A percentile compares a stretch with the other conserved stretches of the same genome.
Conservation (phyloP, 2,797 vertebrate genomes). For the Poeciliopsis turneri region DNA sequence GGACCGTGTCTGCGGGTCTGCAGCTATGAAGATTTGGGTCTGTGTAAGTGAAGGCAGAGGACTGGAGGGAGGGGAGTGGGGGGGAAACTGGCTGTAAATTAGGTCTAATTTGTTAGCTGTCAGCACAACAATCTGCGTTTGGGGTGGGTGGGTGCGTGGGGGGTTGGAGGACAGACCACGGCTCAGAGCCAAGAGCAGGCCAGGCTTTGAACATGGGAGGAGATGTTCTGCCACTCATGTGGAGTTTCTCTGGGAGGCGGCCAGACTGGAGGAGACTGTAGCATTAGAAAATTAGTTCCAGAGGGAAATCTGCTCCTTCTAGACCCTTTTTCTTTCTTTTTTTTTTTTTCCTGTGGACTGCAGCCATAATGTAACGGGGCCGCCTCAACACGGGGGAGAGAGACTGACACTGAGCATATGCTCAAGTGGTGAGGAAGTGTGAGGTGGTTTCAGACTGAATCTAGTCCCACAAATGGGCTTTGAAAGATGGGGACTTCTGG, state of each 20-base stretch:
- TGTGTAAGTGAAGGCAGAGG: slow-evolving; percentile 73
- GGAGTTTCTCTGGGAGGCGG: slow-evolving; percentile 72
- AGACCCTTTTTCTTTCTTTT: slow-evolving; percentile 21
- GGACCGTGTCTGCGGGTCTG: slow-evolving; percentile 75
- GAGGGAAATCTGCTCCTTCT: slow-evolving; percentile 75
- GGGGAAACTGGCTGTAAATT: slow-evolving; percentile 83
- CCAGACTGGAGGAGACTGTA: slow-evolving; percentile 72
- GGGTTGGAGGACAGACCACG: slow-evolving; percentile 64
- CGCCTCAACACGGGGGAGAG: slow-evolving; percentile 50
- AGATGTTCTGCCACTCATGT: slow-evolving; percentile 78
- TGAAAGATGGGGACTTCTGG: slow-evolving; percentile 43
- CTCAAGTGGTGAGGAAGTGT: slow-evolving; percentile 68
- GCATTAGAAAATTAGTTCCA: slow-evolving; percentile 86
- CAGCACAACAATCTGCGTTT: slow-evolving; percentile 82
- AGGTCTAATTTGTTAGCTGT: slow-evolving; percentile 86
- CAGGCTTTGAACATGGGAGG: slow-evolving; percentile 70
- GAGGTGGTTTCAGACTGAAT: slow-evolving; percentile 56
- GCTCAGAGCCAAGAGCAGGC: slow-evolving; percentile 75
- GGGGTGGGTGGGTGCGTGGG: slow-evolving; percentile 56
- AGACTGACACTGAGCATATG: slow-evolving; percentile 64
- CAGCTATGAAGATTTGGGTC: slow-evolving; percentile 77
- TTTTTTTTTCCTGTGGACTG: slow-evolving; percentile 46
- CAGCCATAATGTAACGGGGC: slow-evolving; percentile 65
- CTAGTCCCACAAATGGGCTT: slow-evolving; percentile 48
- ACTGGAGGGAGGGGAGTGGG: neutral